Conservation (phyloP, 2,888 invertebrate genomes). For the Augochlorella aurata region DNA sequence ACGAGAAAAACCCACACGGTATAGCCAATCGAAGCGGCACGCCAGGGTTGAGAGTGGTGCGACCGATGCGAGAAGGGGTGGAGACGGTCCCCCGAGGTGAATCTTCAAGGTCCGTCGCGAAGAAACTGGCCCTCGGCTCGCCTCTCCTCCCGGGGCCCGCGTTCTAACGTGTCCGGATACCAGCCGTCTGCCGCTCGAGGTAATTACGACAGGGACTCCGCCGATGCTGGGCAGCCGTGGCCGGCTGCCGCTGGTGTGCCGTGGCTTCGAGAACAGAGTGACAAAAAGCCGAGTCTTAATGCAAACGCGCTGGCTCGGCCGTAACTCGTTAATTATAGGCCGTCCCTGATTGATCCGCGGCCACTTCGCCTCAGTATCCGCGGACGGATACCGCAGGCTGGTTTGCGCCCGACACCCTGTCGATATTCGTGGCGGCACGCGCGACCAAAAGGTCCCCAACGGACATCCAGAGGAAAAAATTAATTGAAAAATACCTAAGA, state of each 20-base stretch:
- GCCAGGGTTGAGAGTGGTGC: constrained; percentile 48
- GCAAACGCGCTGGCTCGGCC: constrained; percentile 77
- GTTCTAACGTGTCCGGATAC: constrained; percentile 56
- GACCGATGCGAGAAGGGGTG: constrained; percentile 53
- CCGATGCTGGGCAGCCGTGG: not conserved
- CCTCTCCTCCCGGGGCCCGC: constrained; percentile 17
- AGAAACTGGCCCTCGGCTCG: constrained; percentile 45
- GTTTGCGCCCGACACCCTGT: constrained; percentile 73
- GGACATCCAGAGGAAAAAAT: constrained; percentile 71
- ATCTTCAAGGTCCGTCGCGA: constrained; percentile 54
- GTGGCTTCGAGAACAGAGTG: constrained; percentile 70
- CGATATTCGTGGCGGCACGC: constrained; percentile 77
- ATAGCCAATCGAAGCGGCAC: constrained; percentile 78
- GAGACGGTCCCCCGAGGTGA: constrained; percentile 52
- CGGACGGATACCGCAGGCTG: constrained; percentile 40
- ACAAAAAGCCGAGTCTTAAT: constrained; percentile 81
- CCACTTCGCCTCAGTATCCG: constrained; percentile 62
- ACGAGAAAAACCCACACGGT: constrained; percentile 78
- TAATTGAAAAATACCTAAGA: constrained; percentile 78
- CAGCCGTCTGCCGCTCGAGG: constrained; percentile 70
- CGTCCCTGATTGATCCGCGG: constrained; percentile 81
- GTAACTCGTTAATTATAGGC: constrained; percentile 82
- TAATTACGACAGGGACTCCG: constrained; percentile 71
- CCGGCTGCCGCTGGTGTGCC: constrained; percentile 31
- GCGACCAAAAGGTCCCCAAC: constrained; percentile 57